phyloP scores from a whole-genome alignment of 1,140 invertebrate genomes.

The Bactericera cockerelli region DNA sequence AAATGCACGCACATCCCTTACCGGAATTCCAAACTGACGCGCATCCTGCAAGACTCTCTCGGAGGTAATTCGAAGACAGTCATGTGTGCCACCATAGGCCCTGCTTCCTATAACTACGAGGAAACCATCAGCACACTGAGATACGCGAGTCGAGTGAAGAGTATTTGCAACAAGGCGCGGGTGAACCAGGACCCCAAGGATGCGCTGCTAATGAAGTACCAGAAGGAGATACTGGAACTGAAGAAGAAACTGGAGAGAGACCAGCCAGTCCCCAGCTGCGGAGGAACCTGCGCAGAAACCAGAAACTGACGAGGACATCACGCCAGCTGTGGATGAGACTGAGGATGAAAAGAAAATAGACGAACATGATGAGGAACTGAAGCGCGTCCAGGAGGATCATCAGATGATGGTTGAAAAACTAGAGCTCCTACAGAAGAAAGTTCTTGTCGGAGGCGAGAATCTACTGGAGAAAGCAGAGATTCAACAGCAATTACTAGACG shows the following conservation, averaged over 20 bases:
- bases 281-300: conserved; percentile 5
- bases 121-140: conserved; percentile 93
- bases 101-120: conserved; percentile 91
- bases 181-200: conserved; percentile 98
- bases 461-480: conserved; percentile 92
- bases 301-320: conserved; percentile 32
- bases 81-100: conserved; percentile 91
- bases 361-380: conserved; percentile 34
- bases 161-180: conserved; percentile 88
- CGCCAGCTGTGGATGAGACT: conserved; percentile 21
- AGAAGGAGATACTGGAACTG: conserved; percentile 89
- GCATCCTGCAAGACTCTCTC: conserved; percentile 83
- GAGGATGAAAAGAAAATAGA: conserved; percentile 13
- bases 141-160: conserved; percentile 94
- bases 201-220: conserved; percentile 85
- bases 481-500: conserved; percentile 78
- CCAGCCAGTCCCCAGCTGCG: conserved; percentile 21
- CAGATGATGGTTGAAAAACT: conserved; percentile 41
- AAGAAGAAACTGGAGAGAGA: conserved; percentile 59
- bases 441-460: conserved; percentile 96
- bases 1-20: conserved; percentile 91
- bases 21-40: conserved; percentile 83
- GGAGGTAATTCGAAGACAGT: conserved; percentile 92
- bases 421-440: conserved; percentile 81
- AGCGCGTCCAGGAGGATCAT: conserved; percentile 32